phyloP scores from a whole-genome alignment of 2,888 invertebrate genomes.

The Ischnura elegans region DNA sequence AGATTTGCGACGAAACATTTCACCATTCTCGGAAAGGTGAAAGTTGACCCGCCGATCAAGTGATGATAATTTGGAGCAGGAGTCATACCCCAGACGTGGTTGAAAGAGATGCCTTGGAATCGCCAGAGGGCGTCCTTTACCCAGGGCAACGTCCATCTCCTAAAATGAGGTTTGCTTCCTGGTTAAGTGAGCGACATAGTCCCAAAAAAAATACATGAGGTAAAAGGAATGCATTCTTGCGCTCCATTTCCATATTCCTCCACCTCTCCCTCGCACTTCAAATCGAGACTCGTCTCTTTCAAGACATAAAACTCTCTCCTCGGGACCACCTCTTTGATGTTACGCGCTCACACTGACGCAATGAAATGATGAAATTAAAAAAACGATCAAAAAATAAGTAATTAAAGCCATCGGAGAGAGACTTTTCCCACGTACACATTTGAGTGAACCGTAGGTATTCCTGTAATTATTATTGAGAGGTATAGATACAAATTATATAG shows the following conservation, averaged over 20 bases:
- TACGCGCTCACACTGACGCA: no score
- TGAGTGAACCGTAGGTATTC: no score
- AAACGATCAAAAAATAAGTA: no score
- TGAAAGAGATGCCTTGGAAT: neutral
- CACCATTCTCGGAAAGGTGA: neutral
- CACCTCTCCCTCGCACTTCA: no score
- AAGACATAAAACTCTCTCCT: no score
- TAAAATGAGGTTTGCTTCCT: neutral
- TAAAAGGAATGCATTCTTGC: neutral
- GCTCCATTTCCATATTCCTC: neutral
- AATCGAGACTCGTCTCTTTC: no score
- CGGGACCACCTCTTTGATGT: no score
- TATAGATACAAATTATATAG: no score
- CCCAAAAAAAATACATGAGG: neutral
- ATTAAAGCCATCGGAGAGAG: no score
- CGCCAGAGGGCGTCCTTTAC: neutral
- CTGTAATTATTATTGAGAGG: no score
- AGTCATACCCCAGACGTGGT: neutral
- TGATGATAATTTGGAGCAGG: neutral
- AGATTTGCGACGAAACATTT: neutral
- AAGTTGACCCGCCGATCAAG: neutral
- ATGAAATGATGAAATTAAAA: no score
- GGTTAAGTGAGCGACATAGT: neutral
- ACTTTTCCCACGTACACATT: no score
- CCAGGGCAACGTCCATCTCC: neutral